Evolutionary conservation across 2,113 vertebrate species (phyloP).

Genomic region (Phalacrocorax aristotelis): DNA sequence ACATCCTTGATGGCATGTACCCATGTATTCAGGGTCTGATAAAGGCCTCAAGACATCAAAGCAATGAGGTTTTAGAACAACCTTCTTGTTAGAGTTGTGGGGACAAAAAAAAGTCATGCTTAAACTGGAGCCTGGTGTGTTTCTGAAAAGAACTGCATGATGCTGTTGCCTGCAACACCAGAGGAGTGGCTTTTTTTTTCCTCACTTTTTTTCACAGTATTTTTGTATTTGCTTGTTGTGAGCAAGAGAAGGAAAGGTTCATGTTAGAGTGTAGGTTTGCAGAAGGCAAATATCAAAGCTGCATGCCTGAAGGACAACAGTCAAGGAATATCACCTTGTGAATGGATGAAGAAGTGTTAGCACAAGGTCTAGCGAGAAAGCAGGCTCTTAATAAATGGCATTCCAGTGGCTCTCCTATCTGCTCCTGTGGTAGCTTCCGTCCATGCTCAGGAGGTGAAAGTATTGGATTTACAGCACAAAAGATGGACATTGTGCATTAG

Average conservation of each 20-base stretch:
- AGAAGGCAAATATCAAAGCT: neutral
- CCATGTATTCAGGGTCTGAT: neutral
- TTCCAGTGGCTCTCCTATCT: neutral
- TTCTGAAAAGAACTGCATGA: neutral
- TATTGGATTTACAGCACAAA: neutral
- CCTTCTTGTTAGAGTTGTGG: neutral
- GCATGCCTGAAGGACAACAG: neutral
- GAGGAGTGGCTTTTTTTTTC: neutral
- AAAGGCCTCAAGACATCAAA: constrained; percentile 10
- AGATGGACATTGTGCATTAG: neutral
- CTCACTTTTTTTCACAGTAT: neutral
- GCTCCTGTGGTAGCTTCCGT: neutral
- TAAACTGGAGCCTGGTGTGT: neutral
- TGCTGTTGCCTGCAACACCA: neutral
- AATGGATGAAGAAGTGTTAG: neutral
- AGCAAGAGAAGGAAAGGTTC: neutral
- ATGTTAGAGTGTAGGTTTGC: neutral
- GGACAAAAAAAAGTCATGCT: neutral
- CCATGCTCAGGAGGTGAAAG: neutral
- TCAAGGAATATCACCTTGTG: neutral
- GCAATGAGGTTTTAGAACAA: neutral
- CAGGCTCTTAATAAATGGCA: neutral
- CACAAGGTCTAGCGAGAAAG: neutral
- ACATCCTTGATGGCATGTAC: neutral
- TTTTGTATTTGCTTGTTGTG: neutral